Evolutionary conservation across 2,888 invertebrate genomes (phyloP).

Genomic region (Tetragonisca angustula): DNA sequence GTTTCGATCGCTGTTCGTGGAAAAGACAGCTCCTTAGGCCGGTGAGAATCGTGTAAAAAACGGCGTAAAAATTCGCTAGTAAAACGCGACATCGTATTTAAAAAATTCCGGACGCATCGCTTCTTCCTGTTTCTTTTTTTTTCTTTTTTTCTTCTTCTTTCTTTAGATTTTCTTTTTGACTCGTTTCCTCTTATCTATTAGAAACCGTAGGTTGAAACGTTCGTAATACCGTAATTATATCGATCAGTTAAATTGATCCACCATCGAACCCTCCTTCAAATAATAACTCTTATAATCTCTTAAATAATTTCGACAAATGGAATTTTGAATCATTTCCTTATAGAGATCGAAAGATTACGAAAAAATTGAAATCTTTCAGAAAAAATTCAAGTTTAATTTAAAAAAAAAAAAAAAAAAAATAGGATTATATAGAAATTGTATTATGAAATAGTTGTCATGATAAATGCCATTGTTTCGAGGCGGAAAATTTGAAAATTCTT

Average conservation of each 20-base stretch:
- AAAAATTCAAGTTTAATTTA: constrained; percentile 1
- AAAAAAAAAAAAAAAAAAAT: no score
- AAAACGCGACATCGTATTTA: constrained; percentile 38
- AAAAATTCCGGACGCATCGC: constrained; percentile 27
- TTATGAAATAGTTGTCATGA: background rate
- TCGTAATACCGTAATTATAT: background rate
- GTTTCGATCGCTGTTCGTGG: constrained; percentile 22
- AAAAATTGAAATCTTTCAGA: background rate
- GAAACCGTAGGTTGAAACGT: constrained; percentile 39
- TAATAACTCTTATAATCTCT: background rate
- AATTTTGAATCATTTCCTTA: background rate
- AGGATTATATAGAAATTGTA: background rate
- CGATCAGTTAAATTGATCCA: background rate
- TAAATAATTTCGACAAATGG: background rate
- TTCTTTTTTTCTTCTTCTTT: background rate
- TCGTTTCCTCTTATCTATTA: background rate
- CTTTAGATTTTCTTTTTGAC: background rate
- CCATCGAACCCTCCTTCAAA: constrained; percentile 3
- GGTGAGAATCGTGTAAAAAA: constrained; percentile 53
- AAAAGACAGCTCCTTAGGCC: constrained; percentile 55
- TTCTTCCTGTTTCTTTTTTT: background rate
- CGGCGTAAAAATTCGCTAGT: constrained; percentile 59
- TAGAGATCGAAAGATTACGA: background rate
- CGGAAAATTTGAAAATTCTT: background rate
- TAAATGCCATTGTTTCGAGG: background rate